Evolutionary conservation across 2,113 vertebrate genomes (phyloP), one percentile per base, ranked within the genome.

Genomic region (Corythoichthys haematopterus): DNA sequence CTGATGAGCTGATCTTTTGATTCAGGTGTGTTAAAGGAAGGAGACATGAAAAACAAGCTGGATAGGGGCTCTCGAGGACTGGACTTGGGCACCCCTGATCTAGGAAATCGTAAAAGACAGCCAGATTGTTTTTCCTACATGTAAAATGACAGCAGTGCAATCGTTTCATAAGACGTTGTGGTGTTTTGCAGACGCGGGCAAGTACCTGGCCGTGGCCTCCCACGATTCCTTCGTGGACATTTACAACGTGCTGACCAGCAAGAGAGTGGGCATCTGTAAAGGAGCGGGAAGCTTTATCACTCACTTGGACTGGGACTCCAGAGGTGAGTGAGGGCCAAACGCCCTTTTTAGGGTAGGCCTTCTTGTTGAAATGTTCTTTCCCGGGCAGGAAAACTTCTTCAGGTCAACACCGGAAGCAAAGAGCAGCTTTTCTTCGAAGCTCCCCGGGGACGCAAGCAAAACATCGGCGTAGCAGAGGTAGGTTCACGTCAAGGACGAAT

Each of bases 201-300:
- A 98, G 85, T 99, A 97, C 80, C 90, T 99, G 71, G 96, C 96
- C 0, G 97, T 99, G 87, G 95, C 97, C 20, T 99, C 97, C n/a
- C 95, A 98, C 6, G 97, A 99, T 71, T 95, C 95, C 71, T 98
- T 98, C 80, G 96, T 99, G 76, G 97, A 99, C 84, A 96, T 99
- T 81, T 99, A 99, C 86, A 97, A 98, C 1, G 96, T 99, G 0
- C 93, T 98, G 52, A 95, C 94, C 69, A 98, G 96, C 88, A 99
- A 98, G 86, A 92, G 97, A 72, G 95, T 99, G 8, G 97, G 96
- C 45, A 95, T 98, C 88, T 99, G 97, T 80, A 97, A 94, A 90
- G 96, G 96, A 53, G 94, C 95, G 1, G 92, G 94, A 7, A 95
- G 96, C 85, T 96, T 92, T 78, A 89, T 99, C 87, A 97, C 97